These are phyloP conservation scores for Halcyon chelicuti DNA, from an alignment of 2,797 vertebrate genomes.

Conservation along the genomic window DNA sequence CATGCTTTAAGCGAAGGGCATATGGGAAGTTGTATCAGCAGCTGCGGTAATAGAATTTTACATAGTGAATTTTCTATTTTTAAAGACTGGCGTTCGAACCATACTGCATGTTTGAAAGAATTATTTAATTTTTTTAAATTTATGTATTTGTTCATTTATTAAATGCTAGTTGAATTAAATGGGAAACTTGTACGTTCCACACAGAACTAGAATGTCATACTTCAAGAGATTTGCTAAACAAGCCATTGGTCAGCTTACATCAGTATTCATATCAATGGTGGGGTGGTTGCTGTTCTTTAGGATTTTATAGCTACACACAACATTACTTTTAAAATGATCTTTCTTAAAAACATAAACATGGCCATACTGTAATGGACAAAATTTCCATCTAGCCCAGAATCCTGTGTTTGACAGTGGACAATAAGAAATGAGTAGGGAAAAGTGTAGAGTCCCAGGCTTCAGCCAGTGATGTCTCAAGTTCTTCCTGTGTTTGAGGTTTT, in stretches of 20 bases:
- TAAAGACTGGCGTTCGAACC: not conserved
- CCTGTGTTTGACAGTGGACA: not conserved
- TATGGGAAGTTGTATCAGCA: constrained; percentile 25
- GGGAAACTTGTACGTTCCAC: not conserved
- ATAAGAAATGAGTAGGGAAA: not conserved
- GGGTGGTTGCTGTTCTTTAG: not conserved
- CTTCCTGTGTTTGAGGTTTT: not conserved
- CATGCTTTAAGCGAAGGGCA: not conserved
- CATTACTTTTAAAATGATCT: not conserved
- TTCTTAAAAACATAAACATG: not conserved
- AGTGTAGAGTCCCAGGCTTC: not conserved
- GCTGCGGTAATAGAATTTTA: not conserved
- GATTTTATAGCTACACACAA: not conserved
- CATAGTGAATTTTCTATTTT: constrained; percentile 17
- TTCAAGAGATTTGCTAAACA: not conserved
- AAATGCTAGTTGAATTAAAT: constrained; percentile 24
- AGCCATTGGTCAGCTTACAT: not conserved
- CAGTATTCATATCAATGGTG: not conserved
- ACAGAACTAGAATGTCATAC: not conserved
- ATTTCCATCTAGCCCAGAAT: not conserved
- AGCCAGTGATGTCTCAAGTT: not conserved
- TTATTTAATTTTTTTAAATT: not conserved
- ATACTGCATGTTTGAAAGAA: not conserved
- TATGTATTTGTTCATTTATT: constrained; percentile 5
- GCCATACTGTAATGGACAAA: not conserved